phyloP scores from a whole-genome alignment of 2,113 vertebrate genomes.

The Oryzias melastigma region DNA sequence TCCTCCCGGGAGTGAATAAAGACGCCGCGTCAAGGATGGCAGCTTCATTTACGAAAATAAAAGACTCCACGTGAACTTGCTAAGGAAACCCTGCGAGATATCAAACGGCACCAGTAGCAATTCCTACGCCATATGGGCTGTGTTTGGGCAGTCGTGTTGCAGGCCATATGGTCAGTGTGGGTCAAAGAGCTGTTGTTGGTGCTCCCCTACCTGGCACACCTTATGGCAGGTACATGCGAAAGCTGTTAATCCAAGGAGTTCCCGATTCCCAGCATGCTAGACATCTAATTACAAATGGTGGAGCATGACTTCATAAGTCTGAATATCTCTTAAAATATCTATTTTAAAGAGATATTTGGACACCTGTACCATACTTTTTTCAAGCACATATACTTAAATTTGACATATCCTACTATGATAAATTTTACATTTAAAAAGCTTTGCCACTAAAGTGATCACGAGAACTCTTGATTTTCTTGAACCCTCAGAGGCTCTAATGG shows the following conservation, averaged over 20 bases:
- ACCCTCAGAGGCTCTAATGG: slow-evolving; percentile 15
- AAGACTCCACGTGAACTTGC: slow-evolving; percentile 27
- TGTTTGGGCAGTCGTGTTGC: slow-evolving; percentile 23
- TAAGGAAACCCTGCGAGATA: slow-evolving; percentile 30
- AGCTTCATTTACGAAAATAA: slow-evolving; percentile 28
- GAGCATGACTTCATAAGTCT: slow-evolving; percentile 30
- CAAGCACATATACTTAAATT: not conserved
- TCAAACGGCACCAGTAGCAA: slow-evolving; percentile 39
- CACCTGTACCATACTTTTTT: not conserved
- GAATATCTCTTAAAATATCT: slow-evolving; percentile 16
- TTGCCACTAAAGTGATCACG: not conserved
- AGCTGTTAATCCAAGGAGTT: slow-evolving; percentile 44
- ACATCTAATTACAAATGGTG: slow-evolving; percentile 34
- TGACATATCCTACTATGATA: not conserved
- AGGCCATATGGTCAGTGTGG: slow-evolving; percentile 60
- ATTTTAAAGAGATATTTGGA: slow-evolving; percentile 7
- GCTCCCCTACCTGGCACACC: slow-evolving; percentile 48
- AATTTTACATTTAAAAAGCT: not conserved
- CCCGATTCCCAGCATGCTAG: slow-evolving; percentile 37
- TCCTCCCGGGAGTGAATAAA: slow-evolving; percentile 10
- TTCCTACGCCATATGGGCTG: slow-evolving; percentile 54
- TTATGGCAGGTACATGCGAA: slow-evolving; percentile 62
- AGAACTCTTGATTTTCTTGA: not conserved
- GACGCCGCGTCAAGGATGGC: slow-evolving; percentile 2
- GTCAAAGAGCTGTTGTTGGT: slow-evolving; percentile 55